These are phyloP conservation scores for Pristionchus arcanus DNA, from an alignment of 2,888 invertebrate species.

Conservation along the genomic window DNA sequence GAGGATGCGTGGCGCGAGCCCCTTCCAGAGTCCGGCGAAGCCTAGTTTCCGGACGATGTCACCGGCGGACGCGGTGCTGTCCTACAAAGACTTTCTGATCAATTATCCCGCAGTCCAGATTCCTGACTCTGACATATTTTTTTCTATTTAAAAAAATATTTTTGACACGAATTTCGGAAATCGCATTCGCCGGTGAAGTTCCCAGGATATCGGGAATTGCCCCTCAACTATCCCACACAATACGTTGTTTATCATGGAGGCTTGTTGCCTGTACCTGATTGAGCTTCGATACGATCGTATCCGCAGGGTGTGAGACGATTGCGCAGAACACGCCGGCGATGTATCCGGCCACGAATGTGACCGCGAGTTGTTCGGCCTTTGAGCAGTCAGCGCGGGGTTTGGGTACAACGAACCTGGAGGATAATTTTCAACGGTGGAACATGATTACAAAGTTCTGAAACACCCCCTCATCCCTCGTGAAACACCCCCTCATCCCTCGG, in stretches of 20 bases:
- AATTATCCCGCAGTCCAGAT: no score
- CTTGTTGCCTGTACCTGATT: slow-evolving; percentile 82
- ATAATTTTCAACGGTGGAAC: slow-evolving; percentile 51
- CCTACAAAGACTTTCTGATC: slow-evolving; percentile 83
- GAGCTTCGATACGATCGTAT: slow-evolving; percentile 96
- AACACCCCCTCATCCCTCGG: no score
- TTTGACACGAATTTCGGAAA: no score
- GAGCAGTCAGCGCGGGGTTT: slow-evolving; percentile 93
- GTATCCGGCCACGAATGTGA: slow-evolving; percentile 96
- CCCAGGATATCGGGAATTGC: no score
- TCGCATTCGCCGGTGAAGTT: no score
- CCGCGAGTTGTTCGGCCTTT: slow-evolving; percentile 93
- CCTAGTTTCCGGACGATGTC: slow-evolving; percentile 88
- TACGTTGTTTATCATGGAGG: no score
- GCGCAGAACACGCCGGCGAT: slow-evolving; percentile 99
- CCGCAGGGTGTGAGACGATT: slow-evolving; percentile 98
- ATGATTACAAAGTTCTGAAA: no score
- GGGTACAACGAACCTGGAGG: slow-evolving; percentile 86
- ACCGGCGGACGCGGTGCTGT: slow-evolving; percentile 86
- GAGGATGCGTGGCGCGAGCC: slow-evolving; percentile 83
- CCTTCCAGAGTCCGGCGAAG: slow-evolving; percentile 79
- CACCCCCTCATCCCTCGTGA: no score
- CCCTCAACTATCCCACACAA: no score
- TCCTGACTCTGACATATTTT: no score
- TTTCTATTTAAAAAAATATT: no score